A percentile compares a stretch with the other conserved stretches of the same genome.
Conservation (phyloP, 2,113 vertebrate species). For the Apaloderma vittatum region DNA sequence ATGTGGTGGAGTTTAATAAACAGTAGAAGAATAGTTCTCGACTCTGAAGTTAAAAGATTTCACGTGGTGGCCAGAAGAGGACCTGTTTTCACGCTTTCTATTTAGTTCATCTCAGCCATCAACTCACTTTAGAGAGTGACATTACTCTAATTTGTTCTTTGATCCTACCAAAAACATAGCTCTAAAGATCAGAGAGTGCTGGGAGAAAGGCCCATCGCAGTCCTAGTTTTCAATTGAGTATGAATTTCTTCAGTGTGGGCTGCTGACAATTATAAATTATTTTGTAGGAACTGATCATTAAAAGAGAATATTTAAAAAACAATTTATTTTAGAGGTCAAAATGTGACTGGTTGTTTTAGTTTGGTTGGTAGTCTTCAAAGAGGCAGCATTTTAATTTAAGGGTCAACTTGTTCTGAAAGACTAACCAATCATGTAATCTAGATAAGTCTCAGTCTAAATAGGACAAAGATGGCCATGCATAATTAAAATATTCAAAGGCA, state of each 20-base stretch:
- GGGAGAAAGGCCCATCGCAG: not conserved
- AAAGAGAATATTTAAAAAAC: not conserved
- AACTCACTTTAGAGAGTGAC: not conserved
- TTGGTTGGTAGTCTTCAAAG: slow-evolving; percentile 35
- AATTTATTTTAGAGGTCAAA: slow-evolving; percentile 35
- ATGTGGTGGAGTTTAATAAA: not conserved
- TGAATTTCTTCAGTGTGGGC: not conserved
- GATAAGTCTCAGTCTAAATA: slow-evolving; percentile 14
- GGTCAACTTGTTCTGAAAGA: slow-evolving; percentile 39
- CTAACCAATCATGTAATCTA: slow-evolving; percentile 44
- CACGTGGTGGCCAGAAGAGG: not conserved
- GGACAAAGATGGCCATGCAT: not conserved
- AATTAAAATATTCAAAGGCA: slow-evolving; percentile 47
- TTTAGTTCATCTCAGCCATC: not conserved
- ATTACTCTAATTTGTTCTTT: not conserved
- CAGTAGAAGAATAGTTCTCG: not conserved
- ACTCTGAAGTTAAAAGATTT: not conserved
- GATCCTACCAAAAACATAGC: not conserved
- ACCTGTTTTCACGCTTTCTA: not conserved
- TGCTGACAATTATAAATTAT: not conserved
- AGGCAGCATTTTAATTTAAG: slow-evolving; percentile 49
- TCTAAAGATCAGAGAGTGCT: not conserved
- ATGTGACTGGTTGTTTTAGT: slow-evolving; percentile 13
- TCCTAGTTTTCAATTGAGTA: not conserved
- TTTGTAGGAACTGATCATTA: not conserved